Base-by-base conservation (phyloP, 2,797 vertebrate genomes). In the Lateolabrax maculatus region DNA sequence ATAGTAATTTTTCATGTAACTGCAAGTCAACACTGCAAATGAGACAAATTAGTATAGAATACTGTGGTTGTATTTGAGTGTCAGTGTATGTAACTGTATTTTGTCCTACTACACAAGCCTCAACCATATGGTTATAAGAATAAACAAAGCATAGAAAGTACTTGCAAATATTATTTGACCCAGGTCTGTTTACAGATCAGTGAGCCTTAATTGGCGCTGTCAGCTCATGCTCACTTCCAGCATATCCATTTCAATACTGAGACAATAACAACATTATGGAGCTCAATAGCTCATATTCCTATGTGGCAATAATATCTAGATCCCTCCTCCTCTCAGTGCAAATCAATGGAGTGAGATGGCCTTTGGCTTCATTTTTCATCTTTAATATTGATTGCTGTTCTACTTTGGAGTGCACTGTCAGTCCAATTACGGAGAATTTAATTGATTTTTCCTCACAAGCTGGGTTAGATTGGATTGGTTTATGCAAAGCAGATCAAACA, bases 291-390 rank as follows among this genome's bases (percentile, higher is more conserved):
- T 94, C 84, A 86, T 90, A 88, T 89, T 91, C 91, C 80, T 91
- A 85, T 68, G 88, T 90, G 90, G 88, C 84, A 87, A 84, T 81
- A 93, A 87, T 92, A 93, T 95, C 88, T 84, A 74, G 80, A 89
- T 87, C 79, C 80, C 87, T 84, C 83, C 81, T 88, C 79, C 79
- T 92, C 87, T 89, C 83, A 62, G 68, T 84, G 75, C 84, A 90
- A 94, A 95, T 95, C 95, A 90, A 95, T 95, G 90, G 55, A 73
- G 74, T 83, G 64, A 90, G 90, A 87, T 89, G 92, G 92, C 90
- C 92, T 95, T 94, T 93, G 91, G 92, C 93, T 94, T 94, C 84
- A 95, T 94, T 94, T 95, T 93, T 95, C 92, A 95, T 95, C 90
- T 93, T 94, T 89, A 80, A 72, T 92, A 96, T 95, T 89, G 94